Evolutionary conservation across 2,888 invertebrate genomes (phyloP), one percentile per base, ranked within the genome.

Genomic region (Ophraella communa): DNA sequence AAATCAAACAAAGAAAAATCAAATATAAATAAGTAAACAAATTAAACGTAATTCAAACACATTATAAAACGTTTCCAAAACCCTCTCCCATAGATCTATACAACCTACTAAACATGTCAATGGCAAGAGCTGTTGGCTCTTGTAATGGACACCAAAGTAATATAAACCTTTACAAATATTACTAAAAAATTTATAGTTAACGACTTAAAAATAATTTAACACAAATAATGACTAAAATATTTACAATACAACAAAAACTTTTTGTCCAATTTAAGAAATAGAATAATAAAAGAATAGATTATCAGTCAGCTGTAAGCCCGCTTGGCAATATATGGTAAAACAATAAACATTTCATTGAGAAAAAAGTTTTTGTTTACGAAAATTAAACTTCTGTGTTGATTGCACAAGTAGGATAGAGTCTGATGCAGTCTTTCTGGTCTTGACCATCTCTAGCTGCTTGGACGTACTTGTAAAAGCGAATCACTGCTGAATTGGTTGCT

Each of bases 361-460:
- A 27, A 27, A 27, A 10, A 27, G 27, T 10, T 27, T 10, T 27
- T 27, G 10, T 11, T 27, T 30, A 11, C 8, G 17, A 7, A 17
- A 17, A 39, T 59, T 64, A 69, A 4, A 65, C 51, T 55, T 89
- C 89, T n/a, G 89, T 91, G 74, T 89, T 88, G 58, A 90, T 85
- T 58, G 85, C 84, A 81, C 94, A 94, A 59, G 87, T 81, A 1
- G 91, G 87, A 80, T 92, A 93, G 1, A 88, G 77, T 67, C 83
- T 78, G 1, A 87, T 73, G 74, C 94, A 94, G 77, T 94, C 91
- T 70, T 89, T 89, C 73, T 89, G 88, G 71, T 93, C 92, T 79
- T 94, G 93, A 0, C 94, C 94, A 74, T 92, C 90, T 73, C 93
- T 87, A 0, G 94, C 94, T 0, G 94, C 92, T 78, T 90, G 90